Conservation (phyloP, 2,888 invertebrate species). For the Tethea ocularis region DNA sequence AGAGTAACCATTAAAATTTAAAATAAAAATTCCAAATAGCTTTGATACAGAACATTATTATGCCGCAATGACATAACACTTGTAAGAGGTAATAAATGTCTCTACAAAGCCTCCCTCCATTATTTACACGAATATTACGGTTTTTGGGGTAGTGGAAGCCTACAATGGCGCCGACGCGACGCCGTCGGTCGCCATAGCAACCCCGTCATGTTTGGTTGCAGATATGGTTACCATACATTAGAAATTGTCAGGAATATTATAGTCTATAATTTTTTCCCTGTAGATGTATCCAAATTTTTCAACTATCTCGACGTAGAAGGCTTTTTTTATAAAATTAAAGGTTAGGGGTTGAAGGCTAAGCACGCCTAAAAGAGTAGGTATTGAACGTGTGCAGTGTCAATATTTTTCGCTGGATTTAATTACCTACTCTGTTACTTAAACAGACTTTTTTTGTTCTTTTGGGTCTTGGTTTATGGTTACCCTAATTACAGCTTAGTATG, state of each 20-base stretch:
- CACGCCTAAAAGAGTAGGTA: too few relatives aligned
- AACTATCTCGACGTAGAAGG: too few relatives aligned
- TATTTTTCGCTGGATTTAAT: too few relatives aligned
- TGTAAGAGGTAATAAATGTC: slow-evolving; percentile 2
- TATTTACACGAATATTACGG: slow-evolving; percentile 3
- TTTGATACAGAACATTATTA: background rate
- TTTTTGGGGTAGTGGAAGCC: slow-evolving; percentile 1
- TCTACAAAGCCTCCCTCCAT: background rate
- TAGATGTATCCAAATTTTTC: too few relatives aligned
- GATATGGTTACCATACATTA: slow-evolving; percentile 4
- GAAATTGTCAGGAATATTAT: background rate
- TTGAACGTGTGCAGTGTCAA: too few relatives aligned
- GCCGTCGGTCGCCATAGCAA: slow-evolving; percentile 58
- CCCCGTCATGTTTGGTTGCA: slow-evolving; percentile 33
- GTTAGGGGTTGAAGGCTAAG: too few relatives aligned
- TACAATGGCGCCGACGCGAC: slow-evolving; percentile 58
- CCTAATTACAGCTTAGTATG: background rate
- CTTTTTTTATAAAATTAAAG: too few relatives aligned
- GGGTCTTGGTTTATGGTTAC: background rate
- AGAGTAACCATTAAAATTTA: too few relatives aligned
- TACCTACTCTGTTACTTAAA: too few relatives aligned
- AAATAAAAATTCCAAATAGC: background rate
- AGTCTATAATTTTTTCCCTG: background rate
- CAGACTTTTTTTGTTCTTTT: too few relatives aligned
- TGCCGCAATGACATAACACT: background rate